These are phyloP conservation scores for Cochlearius cochlearius DNA, from an alignment of 2,113 vertebrate species.

Conservation along the genomic window DNA sequence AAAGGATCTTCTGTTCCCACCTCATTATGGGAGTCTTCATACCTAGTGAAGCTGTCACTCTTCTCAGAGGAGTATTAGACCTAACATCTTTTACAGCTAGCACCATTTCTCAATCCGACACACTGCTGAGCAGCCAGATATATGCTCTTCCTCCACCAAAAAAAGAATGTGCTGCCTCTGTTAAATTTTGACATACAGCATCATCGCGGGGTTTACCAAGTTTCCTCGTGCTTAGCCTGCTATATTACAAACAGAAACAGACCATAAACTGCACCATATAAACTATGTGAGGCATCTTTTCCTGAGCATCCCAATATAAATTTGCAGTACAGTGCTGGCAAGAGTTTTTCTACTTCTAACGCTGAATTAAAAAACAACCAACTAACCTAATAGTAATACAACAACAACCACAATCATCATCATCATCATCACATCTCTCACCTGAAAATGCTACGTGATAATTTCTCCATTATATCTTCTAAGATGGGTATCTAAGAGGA, in stretches of 20 bases:
- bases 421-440: slow-evolving; percentile 43
- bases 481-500: slow-evolving; percentile 83
- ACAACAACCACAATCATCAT: too few species aligned
- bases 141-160: not conserved
- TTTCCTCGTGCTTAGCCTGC: not conserved
- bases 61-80: not conserved
- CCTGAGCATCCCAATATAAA: not conserved
- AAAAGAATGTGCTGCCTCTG: not conserved
- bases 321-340: not conserved
- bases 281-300: not conserved
- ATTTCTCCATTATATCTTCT: slow-evolving; percentile 92
- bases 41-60: not conserved
- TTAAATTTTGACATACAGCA: not conserved
- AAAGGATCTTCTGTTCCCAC: not conserved
- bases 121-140: not conserved
- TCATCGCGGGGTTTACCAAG: not conserved
- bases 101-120: not conserved
- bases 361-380: not conserved
- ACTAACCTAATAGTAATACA: too few species aligned
- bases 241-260: not conserved
- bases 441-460: slow-evolving; percentile 87
- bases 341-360: not conserved
- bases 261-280: not conserved
- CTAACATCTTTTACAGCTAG: not conserved
- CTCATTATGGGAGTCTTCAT: not conserved